Conservation (phyloP, 2,113 vertebrate species). For the Hipposideros armiger region DNA sequence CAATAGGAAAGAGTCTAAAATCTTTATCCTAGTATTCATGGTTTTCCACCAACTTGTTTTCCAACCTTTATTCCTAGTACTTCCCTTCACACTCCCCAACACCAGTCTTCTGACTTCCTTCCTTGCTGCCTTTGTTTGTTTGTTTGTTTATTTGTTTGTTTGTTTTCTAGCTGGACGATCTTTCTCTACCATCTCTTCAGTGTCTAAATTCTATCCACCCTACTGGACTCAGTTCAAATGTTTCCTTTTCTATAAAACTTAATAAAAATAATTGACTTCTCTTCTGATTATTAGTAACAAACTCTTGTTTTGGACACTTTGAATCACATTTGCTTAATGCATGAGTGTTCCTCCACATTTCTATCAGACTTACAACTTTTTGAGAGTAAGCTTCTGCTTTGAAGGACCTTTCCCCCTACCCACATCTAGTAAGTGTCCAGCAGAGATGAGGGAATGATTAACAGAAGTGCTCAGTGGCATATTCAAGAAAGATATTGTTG, state of each 20-base stretch:
- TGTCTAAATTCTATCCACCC: background rate
- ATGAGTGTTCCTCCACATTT: background rate
- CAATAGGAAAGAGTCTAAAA: background rate
- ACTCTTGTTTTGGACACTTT: background rate
- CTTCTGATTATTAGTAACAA: slow-evolving; percentile 13
- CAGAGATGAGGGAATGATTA: background rate
- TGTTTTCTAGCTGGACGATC: background rate
- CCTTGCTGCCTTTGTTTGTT: background rate
- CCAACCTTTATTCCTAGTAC: background rate
- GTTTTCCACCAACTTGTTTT: background rate
- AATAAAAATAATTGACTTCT: background rate
- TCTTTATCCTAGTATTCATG: background rate
- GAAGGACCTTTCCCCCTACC: background rate
- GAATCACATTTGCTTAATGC: background rate
- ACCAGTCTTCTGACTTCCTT: background rate
- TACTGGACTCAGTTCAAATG: background rate
- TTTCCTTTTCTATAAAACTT: background rate
- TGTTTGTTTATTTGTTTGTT: background rate
- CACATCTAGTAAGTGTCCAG: background rate
- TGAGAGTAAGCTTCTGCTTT: background rate
- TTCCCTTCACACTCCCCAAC: background rate
- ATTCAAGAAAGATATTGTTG: background rate
- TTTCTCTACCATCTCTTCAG: background rate
- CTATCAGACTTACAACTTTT: background rate
- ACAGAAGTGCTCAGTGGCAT: background rate